Evolutionary conservation across 2,797 vertebrate species (phyloP).

Genomic region (Peromyscus nudipes): DNA sequence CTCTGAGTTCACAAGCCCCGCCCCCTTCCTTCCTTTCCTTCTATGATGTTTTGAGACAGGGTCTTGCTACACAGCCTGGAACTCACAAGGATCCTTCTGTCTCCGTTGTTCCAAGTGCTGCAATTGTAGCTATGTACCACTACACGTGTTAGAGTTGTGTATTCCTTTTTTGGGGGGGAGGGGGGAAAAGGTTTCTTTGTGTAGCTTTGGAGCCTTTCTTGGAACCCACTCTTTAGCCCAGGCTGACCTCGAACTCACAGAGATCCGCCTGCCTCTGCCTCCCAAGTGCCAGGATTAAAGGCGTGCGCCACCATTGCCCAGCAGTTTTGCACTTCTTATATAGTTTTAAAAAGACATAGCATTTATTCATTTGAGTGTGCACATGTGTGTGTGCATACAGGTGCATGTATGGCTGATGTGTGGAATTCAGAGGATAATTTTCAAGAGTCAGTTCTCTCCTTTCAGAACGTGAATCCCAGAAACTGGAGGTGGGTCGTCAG

Average conservation of each 20-base stretch:
- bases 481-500: background rate
- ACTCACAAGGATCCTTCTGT: background rate
- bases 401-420: background rate
- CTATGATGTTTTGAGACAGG: background rate
- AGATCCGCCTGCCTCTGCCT: too few species aligned
- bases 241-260: too few species aligned
- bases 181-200: too few species aligned
- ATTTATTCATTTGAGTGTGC: background rate
- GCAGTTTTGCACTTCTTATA: background rate
- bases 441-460: background rate
- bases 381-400: background rate
- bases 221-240: too few species aligned
- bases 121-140: background rate
- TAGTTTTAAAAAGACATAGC: background rate
- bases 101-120: background rate
- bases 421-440: background rate
- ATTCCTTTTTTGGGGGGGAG: background rate
- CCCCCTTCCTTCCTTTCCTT: too few species aligned
- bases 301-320: background rate
- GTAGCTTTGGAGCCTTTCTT: too few species aligned
- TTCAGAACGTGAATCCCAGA: background rate
- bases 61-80: background rate
- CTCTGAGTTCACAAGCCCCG: background rate
- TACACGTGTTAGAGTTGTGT: too few species aligned
- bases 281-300: too few species aligned